phyloP scores from a whole-genome alignment of 2,797 vertebrate species.

The Intellagama lesueurii region DNA sequence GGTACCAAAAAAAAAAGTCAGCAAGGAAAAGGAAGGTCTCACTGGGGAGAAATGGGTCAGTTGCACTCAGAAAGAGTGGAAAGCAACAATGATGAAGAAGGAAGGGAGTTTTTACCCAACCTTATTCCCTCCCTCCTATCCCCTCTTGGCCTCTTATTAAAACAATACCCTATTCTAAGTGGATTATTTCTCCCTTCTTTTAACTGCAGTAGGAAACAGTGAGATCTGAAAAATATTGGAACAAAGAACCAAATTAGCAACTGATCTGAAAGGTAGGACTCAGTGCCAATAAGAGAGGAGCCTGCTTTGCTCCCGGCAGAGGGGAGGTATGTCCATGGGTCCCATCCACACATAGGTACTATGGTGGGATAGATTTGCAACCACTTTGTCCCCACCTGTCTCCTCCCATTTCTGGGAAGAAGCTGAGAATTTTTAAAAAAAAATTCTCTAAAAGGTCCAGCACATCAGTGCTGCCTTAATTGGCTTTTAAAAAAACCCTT shows the following conservation, averaged over 20 bases:
- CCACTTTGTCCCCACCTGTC: too few species aligned
- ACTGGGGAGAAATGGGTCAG: slow-evolving; percentile 58
- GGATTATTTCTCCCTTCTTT: neutral
- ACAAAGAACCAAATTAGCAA: slow-evolving; percentile 19
- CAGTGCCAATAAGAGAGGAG: slow-evolving; percentile 68
- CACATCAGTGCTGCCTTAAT: too few species aligned
- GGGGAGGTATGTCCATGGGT: too few species aligned
- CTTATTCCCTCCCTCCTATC: slow-evolving; percentile 41
- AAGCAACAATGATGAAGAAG: slow-evolving; percentile 49
- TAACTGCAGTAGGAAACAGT: neutral
- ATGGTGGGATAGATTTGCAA: too few species aligned
- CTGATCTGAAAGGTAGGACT: slow-evolving; percentile 63
- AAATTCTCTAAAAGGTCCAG: too few species aligned
- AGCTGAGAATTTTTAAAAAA: too few species aligned
- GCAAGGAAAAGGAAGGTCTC: slow-evolving; percentile 56
- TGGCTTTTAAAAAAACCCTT: too few species aligned
- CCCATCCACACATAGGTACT: too few species aligned
- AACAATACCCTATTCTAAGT: slow-evolving; percentile 40
- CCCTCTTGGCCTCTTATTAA: slow-evolving; percentile 43
- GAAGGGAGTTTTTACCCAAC: slow-evolving; percentile 62
- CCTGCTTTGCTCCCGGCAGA: too few species aligned
- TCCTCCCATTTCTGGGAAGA: too few species aligned
- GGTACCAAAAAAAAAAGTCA: slow-evolving; percentile 59
- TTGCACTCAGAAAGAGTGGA: slow-evolving; percentile 49
- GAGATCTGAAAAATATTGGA: neutral